Evolutionary conservation across 2,113 vertebrate genomes (phyloP).

Genomic region (Nibea albiflora): DNA sequence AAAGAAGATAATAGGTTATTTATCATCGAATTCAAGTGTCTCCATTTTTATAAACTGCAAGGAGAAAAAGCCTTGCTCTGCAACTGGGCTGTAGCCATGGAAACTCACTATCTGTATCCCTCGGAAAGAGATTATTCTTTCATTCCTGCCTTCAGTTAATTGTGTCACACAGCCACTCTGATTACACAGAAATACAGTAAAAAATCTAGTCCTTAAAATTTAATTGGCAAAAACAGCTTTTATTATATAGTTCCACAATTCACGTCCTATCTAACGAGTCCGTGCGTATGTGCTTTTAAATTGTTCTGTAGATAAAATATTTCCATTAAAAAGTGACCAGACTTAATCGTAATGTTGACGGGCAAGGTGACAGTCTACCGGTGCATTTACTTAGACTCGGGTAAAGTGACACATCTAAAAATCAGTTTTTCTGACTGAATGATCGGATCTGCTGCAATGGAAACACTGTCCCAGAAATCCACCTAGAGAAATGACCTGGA

Average conservation of each 20-base stretch:
- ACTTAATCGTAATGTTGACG: not conserved
- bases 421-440: not conserved
- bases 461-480: not conserved
- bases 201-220: constrained; percentile 18
- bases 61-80: constrained; percentile 39
- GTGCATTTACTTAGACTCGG: not conserved
- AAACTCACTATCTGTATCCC: constrained; percentile 61
- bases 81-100: constrained; percentile 69
- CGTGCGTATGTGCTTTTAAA: not conserved
- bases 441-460: not conserved
- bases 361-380: not conserved
- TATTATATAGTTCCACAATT: not conserved
- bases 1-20: constrained; percentile 50
- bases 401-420: not conserved
- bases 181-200: constrained; percentile 45
- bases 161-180: constrained; percentile 39
- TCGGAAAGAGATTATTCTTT: constrained; percentile 54
- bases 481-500: not conserved
- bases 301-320: not conserved
- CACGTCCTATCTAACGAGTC: not conserved
- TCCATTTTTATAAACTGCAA: constrained; percentile 52
- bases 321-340: not conserved
- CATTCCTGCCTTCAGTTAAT: constrained; percentile 47
- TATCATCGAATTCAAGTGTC: constrained; percentile 45
- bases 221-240: constrained; percentile 12